Evolutionary conservation across 2,888 invertebrate genomes (phyloP).

Genomic region (Erebia epiphron): DNA sequence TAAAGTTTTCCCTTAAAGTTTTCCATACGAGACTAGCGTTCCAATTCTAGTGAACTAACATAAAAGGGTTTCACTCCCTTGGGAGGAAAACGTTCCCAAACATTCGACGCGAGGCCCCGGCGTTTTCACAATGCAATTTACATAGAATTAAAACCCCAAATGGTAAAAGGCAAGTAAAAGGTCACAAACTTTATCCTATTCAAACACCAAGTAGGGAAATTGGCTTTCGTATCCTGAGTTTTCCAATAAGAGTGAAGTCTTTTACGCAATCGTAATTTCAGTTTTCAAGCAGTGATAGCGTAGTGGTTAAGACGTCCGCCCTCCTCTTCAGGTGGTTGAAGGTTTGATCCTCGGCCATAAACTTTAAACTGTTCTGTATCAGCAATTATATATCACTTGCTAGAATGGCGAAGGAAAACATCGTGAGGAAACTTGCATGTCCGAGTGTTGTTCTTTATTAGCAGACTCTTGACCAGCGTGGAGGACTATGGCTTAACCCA

Average conservation of each 20-base stretch:
- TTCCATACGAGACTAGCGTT: slow-evolving; percentile 56
- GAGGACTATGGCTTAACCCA: no score
- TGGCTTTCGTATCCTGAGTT: neutral
- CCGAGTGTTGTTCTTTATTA: no score
- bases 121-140: slow-evolving; percentile 24
- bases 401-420: no score
- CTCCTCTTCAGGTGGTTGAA: neutral
- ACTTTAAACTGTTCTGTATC: no score
- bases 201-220: neutral
- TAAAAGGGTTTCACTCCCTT: slow-evolving; percentile 65
- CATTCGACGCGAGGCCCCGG: slow-evolving; percentile 22
- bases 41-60: slow-evolving; percentile 64
- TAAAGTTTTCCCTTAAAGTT: slow-evolving; percentile 54
- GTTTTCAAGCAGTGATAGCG: no score
- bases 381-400: no score
- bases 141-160: slow-evolving; percentile 27
- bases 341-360: no score
- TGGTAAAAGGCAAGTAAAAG: slow-evolving; percentile 5
- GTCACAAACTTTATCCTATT: slow-evolving; percentile 1
- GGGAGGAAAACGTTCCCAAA: slow-evolving; percentile 23
- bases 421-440: no score
- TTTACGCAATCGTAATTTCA: no score
- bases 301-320: no score
- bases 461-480: no score
- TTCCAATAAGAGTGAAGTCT: no score